phyloP scores from a whole-genome alignment of 2,888 invertebrate genomes.

The Cyaniris semiargus region DNA sequence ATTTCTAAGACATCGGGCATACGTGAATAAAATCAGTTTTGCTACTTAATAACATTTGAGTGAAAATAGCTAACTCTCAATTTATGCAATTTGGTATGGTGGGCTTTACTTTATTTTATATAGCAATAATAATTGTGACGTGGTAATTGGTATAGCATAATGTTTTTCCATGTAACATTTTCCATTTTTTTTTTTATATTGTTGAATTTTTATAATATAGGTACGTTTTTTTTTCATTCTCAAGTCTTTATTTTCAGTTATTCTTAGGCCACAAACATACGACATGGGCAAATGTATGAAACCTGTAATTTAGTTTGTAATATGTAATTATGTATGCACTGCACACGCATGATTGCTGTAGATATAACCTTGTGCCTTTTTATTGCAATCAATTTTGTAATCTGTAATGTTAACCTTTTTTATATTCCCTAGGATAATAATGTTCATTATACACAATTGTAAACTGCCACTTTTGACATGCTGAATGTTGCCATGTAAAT shows the following conservation, averaged over 20 bases:
- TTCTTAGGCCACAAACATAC: neutral
- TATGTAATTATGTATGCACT: neutral
- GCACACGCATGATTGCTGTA: slow-evolving; percentile 30
- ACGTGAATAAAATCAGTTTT: neutral
- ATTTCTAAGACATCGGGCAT: neutral
- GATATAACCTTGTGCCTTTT: slow-evolving; percentile 30
- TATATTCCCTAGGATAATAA: slow-evolving; percentile 25
- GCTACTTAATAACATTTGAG: neutral
- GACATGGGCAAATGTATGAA: neutral
- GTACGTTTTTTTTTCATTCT: neutral
- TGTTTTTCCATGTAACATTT: neutral
- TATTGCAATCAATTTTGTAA: slow-evolving; percentile 29
- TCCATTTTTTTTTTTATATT: neutral
- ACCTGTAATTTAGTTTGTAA: slow-evolving; percentile 10
- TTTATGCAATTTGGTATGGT: neutral
- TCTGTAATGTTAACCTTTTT: slow-evolving; percentile 21
- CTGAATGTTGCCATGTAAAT: slow-evolving; percentile 21
- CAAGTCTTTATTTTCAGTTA: neutral
- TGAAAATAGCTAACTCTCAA: neutral
- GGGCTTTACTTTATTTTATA: neutral
- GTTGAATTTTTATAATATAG: neutral
- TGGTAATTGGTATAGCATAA: neutral
- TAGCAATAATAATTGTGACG: neutral
- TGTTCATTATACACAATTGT: slow-evolving; percentile 27
- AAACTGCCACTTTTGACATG: slow-evolving; percentile 30